Percentiles rank a stretch among this genome's conserved stretches.
Conservation (phyloP, 2,797 vertebrate genomes). For the Danio kyathit region DNA sequence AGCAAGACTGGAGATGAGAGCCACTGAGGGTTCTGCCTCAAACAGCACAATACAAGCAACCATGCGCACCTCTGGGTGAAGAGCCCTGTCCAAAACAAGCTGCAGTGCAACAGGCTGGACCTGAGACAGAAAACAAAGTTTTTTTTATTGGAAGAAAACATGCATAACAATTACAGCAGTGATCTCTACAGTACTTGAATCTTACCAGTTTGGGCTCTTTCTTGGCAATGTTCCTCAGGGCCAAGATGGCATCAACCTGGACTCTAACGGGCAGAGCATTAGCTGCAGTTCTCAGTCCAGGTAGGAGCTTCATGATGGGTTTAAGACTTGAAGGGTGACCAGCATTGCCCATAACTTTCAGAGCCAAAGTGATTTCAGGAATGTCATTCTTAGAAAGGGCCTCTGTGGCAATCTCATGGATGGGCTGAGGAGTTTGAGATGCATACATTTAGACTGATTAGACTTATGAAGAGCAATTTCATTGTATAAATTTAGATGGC, state of each 20-base stretch:
- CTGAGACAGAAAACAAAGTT: conserved; percentile 68
- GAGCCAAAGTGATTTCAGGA: conserved; percentile 64
- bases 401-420: conserved; percentile 69
- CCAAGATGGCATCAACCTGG: conserved; percentile 74
- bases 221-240: conserved; percentile 80
- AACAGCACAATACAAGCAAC: conserved; percentile 80
- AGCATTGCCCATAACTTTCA: conserved; percentile 83
- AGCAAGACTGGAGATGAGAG: conserved; percentile 74
- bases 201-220: conserved; percentile 71
- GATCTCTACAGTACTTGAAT: neutral
- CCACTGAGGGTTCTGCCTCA: conserved; percentile 81
- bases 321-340: conserved; percentile 81
- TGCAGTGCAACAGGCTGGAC: conserved; percentile 82
- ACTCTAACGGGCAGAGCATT: conserved; percentile 68
- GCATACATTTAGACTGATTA: neutral
- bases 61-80: conserved; percentile 79
- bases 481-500: neutral
- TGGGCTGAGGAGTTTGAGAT: conserved; percentile 66
- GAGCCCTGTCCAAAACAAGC: conserved; percentile 78
- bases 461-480: neutral
- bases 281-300: conserved; percentile 71
- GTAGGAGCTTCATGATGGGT: conserved; percentile 79
- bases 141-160: too few relatives aligned
- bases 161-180: too few relatives aligned
- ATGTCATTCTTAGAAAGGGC: conserved; percentile 64